Base-by-base conservation (phyloP, 35 echinoderm and acorn worm genomes). In the Antedon bifida region DNA sequence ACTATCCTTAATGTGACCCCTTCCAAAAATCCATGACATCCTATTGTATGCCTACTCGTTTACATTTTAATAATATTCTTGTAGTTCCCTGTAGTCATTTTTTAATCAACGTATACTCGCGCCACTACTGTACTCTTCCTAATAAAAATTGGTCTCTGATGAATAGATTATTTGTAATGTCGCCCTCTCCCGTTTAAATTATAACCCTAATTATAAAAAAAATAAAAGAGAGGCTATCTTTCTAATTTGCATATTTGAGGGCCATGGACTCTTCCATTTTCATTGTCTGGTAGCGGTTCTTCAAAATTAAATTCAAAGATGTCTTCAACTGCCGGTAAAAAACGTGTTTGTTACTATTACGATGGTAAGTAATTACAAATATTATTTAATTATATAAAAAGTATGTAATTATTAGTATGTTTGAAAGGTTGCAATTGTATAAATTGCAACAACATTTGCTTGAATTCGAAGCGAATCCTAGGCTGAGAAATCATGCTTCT, bases 341-440 rank as follows among this genome's bases (percentile, higher is more conserved):
- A 96, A 86, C 85, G 89, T 89, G 93, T 96, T 34, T 96, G 93
- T 84, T 96, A 96, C 84, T 96, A 96, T 86, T 96, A 96, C 17
- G 93, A 96, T 89, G 93, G 93, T 96, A 83, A 96, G 89, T 39
- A 33, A 38, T 45, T 35, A 23, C n/a, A n/a, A 26, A 30, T 82
- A 38, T 10, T 4, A 80, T 28, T 34, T 0, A 10, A 30, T 77
- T 16, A 0, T 14, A 77, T 33, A 33, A 12, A 77, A 11, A 2
- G 26, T 77, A 77, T 33, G 13, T 12, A 16, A 77, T n/a, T n/a
- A n/a, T n/a, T n/a, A n/a, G n/a, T n/a, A n/a, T n/a, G n/a, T n/a
- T n/a, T n/a, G n/a, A n/a, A n/a, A n/a, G n/a, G n/a, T n/a, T n/a
- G n/a, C n/a, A n/a, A n/a, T n/a, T n/a, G n/a, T n/a, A n/a, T n/a